Evolutionary conservation across 23 tunicate genomes (phyloP).

Genomic region (Diplosoma virens): DNA sequence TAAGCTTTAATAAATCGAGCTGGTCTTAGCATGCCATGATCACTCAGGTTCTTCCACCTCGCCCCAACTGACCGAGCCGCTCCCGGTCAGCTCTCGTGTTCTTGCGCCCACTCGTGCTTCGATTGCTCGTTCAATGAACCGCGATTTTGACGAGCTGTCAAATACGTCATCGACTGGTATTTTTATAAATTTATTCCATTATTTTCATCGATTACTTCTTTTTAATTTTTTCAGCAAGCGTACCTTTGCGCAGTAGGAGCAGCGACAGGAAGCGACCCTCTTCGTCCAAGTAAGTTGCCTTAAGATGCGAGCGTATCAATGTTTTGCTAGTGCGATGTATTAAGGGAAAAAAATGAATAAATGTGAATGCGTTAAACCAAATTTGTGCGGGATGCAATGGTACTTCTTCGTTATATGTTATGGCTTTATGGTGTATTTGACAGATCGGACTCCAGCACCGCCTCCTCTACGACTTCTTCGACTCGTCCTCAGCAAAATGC

Average conservation of each 20-base stretch:
- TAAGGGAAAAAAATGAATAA: not conserved
- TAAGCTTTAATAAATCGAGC: too few species aligned
- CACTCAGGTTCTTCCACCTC: not conserved
- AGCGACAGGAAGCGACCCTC: slow-evolving; percentile 31
- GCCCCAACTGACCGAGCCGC: slow-evolving; percentile 50
- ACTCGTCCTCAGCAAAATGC: not conserved
- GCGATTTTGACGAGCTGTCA: slow-evolving; percentile 7
- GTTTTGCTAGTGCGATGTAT: not conserved
- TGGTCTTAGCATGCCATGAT: too few species aligned
- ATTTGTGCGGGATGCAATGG: not conserved
- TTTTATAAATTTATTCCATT: too few species aligned
- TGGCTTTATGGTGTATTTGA: not conserved
- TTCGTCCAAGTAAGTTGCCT: slow-evolving; percentile 11
- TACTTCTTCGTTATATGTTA: not conserved
- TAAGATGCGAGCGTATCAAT: not conserved
- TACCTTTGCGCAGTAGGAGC: slow-evolving; percentile 19
- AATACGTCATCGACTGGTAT: not conserved
- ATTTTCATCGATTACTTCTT: too few species aligned
- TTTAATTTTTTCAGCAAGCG: slow-evolving; percentile 12
- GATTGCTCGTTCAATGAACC: slow-evolving; percentile 57
- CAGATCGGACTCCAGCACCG: slow-evolving; percentile 30
- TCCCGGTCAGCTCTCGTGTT: slow-evolving; percentile 45
- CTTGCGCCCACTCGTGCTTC: slow-evolving; percentile 82
- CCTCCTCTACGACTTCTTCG: slow-evolving; percentile 18
- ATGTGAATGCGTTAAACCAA: too few species aligned